Evolutionary conservation across 1,140 invertebrate species (phyloP), one percentile per base, ranked within the genome.

Genomic region (Chelonus insularis): DNA sequence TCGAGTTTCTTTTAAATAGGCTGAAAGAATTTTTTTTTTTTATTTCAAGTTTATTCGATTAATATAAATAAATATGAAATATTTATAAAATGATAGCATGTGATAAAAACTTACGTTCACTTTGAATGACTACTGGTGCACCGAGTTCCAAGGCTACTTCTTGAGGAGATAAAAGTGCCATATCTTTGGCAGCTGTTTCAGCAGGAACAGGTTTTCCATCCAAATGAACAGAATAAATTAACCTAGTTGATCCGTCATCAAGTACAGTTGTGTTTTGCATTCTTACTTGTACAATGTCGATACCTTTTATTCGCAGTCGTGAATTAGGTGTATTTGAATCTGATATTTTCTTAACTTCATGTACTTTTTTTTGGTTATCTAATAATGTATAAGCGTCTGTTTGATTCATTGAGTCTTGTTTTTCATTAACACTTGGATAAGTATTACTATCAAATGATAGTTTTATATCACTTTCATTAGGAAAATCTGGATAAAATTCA

Each of bases 61-160:
- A 11, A 18, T 25, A 41, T 8, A 62, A 39, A 41, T 18, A 55
- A 21, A 60, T 34, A 52, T 34, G 34, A 39, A 50, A 21, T 54
- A 52, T 48, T n/a, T 48, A 4, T 37, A 32, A 4, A 11, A 23
- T 11, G 12, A 50, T 57, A 14, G 16, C n/a, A n/a, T n/a, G n/a
- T n/a, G n/a, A n/a, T n/a, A n/a, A n/a, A n/a, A n/a, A 77, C 86
- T 88, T 83, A 93, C 91, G 91, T 83, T 92, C 89, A 51, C 91
- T 91, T 79, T 92, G 92, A 60, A 91, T 89, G 11, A 90, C 85
- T n/a, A 92, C 86, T 0, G 89, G 84, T 36, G 87, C 87, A 5
- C 90, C 91, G 23, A 93, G 78, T 60, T 89, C 87, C n/a, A 83
- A 80, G 0, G 85, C 85, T 1, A 91, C 90, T 75, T 93, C 91